phyloP scores from a whole-genome alignment of 2,888 invertebrate genomes.

The Abrostola tripartita region DNA sequence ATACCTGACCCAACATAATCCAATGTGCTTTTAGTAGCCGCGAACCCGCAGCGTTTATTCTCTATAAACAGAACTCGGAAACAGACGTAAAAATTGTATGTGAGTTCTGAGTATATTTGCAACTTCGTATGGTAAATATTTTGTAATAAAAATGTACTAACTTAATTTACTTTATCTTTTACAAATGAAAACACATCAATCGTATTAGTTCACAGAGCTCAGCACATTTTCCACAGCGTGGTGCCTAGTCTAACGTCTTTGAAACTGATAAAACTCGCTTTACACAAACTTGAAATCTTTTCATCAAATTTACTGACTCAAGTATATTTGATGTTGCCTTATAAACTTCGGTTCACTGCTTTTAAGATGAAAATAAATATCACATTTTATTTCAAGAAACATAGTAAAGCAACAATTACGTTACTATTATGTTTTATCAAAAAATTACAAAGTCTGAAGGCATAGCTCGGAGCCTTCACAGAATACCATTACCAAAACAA shows the following conservation, averaged over 20 bases:
- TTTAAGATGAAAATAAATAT: conserved; percentile 13
- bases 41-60: conserved; percentile 17
- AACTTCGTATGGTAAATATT: conserved; percentile 4
- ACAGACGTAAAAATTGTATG: conserved; percentile 23
- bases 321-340: conserved; percentile 8
- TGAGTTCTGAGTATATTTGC: conserved; percentile 1
- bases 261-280: conserved; percentile 5
- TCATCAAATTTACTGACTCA: conserved; percentile 12
- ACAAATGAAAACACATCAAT: neutral
- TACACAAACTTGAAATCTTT: neutral
- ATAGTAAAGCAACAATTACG: conserved; percentile 12
- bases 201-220: neutral
- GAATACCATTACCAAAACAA: conserved; percentile 32
- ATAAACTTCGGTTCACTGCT: conserved; percentile 9
- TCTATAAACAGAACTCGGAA: conserved; percentile 13
- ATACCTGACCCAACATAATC: conserved; percentile 51
- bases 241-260: conserved; percentile 1
- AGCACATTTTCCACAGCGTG: neutral
- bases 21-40: conserved; percentile 51
- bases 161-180: neutral
- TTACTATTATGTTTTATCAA: conserved; percentile 22
- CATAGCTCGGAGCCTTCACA: neutral
- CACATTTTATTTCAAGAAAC: conserved; percentile 19
- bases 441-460: conserved; percentile 44
- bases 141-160: neutral